Base-by-base conservation (phyloP, 2,888 invertebrate species). In the Schrankia costaestrigalis region DNA sequence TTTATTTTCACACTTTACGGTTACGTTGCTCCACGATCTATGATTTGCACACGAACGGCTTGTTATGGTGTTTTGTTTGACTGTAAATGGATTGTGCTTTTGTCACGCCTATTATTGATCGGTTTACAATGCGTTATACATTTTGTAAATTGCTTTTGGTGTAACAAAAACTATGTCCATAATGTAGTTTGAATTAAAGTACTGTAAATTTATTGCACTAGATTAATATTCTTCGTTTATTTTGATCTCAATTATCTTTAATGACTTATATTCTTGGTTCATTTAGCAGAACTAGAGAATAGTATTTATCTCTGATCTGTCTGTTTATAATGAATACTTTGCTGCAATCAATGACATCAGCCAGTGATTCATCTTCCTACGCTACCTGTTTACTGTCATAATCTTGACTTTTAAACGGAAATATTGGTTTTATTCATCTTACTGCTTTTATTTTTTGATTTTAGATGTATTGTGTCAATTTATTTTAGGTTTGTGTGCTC, bases 31-130 rank as follows among this genome's bases (percentile, higher is more conserved):
- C 72, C 72, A 83, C 78, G 67, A 66, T 71, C 66, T 78, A 72
- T 80, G 75, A 78, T 81, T 80, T 82, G 81, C 82, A 79, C 82
- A 76, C 68, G 72, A 74, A 69, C 67, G 62, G 80, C 83, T 82
- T 83, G 58, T 78, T 82, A 67, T 76, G 68, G 66, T 71, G 65
- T 74, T 65, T 63, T 63, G 45, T 65, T 66, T 57, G 56, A 56
- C 40, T 57, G 41, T 47, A 32, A 31, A 44, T 63, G 64, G 69
- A 69, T 62, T 66, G 71, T 56, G 69, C 54, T 75, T 71, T 78
- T 71, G 73, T 78, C 59, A 71, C 60, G 63, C 53, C 50, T 39
- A 32, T 53, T 52, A 46, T 48, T 41, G 38, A 40, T 46, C 36
- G 31, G 42, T 44, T 46, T 46, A 56, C 50, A 49, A 41, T 43